These are phyloP conservation scores for Istiophorus platypterus DNA, from an alignment of 2,113 vertebrate genomes.

Conservation along the genomic window DNA sequence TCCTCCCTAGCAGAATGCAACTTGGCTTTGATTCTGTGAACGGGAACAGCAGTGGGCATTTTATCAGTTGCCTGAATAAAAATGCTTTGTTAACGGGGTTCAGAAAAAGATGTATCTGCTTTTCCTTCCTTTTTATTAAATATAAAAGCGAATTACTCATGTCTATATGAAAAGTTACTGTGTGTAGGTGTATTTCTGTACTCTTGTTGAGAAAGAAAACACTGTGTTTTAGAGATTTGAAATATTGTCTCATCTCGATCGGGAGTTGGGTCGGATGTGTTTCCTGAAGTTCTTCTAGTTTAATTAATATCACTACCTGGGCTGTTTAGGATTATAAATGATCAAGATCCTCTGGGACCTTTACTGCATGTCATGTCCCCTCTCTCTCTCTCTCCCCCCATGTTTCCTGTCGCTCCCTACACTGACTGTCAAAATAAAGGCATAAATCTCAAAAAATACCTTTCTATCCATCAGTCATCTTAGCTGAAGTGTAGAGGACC, in stretches of 20 bases:
- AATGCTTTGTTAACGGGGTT: slow-evolving; percentile 13
- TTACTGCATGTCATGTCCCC: too few species aligned
- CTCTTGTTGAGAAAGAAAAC: background rate
- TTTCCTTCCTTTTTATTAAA: slow-evolving; percentile 9
- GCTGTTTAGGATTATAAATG: background rate
- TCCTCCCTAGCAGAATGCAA: slow-evolving; percentile 33
- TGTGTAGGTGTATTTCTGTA: background rate
- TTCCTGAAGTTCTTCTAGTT: background rate
- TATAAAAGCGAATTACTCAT: background rate
- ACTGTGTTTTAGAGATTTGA: background rate
- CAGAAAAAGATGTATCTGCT: background rate
- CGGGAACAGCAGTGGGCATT: slow-evolving; percentile 23
- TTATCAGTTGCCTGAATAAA: slow-evolving; percentile 14
- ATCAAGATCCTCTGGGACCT: too few species aligned
- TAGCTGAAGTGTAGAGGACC: too few species aligned
- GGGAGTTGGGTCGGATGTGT: background rate
- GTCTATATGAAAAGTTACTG: background rate
- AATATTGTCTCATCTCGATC: background rate
- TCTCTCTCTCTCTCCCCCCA: too few species aligned
- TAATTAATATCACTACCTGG: background rate
- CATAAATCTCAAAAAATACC: too few species aligned
- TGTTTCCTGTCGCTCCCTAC: too few species aligned
- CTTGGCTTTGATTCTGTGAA: slow-evolving; percentile 36
- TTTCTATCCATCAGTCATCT: too few species aligned
- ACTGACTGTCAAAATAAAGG: too few species aligned